Evolutionary conservation across 2,888 invertebrate species (phyloP).

Genomic region (Aphidius colemani): DNA sequence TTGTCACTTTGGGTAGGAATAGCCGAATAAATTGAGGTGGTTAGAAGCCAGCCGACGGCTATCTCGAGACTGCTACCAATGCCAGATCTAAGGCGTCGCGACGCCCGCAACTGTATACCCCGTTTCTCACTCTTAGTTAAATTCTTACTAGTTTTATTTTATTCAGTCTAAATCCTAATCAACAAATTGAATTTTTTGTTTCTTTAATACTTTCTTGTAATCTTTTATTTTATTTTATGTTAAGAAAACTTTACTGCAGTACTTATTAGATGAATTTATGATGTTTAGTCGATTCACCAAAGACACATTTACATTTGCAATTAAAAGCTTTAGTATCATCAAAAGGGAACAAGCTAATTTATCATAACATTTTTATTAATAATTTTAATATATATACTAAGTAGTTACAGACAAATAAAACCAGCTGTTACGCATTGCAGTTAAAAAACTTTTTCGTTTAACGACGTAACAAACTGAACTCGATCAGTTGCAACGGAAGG

Average conservation of each 20-base stretch:
- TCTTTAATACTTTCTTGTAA: no score
- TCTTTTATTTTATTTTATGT: no score
- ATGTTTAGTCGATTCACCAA: no score
- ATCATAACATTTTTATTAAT: no score
- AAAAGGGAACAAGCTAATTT: no score
- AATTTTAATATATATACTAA: neutral
- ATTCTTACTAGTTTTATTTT: constrained; percentile 1
- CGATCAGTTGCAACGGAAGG: constrained; percentile 38
- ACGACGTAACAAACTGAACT: constrained; percentile 24
- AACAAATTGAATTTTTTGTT: no score
- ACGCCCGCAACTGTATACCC: constrained; percentile 44
- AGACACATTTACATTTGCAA: no score
- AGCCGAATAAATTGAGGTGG: constrained; percentile 57
- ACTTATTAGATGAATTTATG: no score
- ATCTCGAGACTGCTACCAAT: constrained; percentile 60
- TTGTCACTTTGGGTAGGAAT: constrained; percentile 51
- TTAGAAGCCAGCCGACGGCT: constrained; percentile 59
- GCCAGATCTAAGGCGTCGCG: constrained; percentile 54
- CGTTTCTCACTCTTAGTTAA: constrained; percentile 20
- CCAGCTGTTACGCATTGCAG: constrained; percentile 1
- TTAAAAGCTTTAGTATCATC: no score
- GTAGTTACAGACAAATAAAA: neutral
- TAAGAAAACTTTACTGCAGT: no score
- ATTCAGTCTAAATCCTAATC: no score
- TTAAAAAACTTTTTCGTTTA: constrained; percentile 1